Evolutionary conservation across 2,113 vertebrate genomes (phyloP), one percentile per base, ranked within the genome.

Genomic region (Chloroceryle aenea): DNA sequence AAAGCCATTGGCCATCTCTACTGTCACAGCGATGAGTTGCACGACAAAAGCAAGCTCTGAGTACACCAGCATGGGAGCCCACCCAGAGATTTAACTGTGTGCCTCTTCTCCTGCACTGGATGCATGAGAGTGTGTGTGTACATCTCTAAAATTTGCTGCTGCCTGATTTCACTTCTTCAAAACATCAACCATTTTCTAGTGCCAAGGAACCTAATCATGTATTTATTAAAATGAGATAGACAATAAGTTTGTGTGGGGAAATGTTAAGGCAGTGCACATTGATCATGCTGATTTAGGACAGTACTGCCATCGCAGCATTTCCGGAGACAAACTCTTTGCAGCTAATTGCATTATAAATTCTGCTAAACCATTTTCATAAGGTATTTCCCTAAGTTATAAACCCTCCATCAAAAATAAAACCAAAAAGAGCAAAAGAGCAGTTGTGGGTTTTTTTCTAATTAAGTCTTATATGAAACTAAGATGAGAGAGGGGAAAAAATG

Each of bases 331-430:
- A 93, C 88, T 90, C 43, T 80, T 63, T 86, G 87, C 45, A 61
- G 61, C 85, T 95, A 96, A 96, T 96, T 96, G 82, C 68, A 93
- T 94, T 95, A 86, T 95, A 96, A 96, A 94, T 95, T 93, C 93
- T 2, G 4, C 62, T 86, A 88, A 94, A 68, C 55, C 68, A 58
- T 94, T 85, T 89, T 86, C 84, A 68, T 83, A 87, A 80, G 59
- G 52, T 91, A 88, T 91, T 96, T 94, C 68, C 56, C 56, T 67
- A 72, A 93, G 52, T 81, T 86, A 55, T 48, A 80, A 94, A 47
- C n/a, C 15, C 52, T 62, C 16, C 58, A 53, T 77, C 2, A 38
- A 64, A 93, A 95, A 81, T 63, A 95, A 84, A 95, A 53, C n/a
- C 15, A 79, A 85, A 89, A 90, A 40, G 27, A 91, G 52, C 52